Evolutionary conservation across 2,113 vertebrate species (phyloP).

Genomic region (Dromiciops gliroides): DNA sequence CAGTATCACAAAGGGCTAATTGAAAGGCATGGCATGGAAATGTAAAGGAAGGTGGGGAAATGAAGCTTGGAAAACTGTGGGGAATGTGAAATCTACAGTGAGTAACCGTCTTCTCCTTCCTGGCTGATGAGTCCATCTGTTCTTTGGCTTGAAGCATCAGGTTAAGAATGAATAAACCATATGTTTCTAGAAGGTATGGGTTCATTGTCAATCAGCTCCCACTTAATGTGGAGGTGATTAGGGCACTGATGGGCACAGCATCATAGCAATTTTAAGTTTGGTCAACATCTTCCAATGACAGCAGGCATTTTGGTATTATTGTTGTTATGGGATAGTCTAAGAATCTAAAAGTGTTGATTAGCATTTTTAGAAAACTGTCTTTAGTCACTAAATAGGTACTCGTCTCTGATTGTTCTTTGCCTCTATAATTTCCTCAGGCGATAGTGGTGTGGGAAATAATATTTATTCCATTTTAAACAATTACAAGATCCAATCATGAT

Average conservation of each 20-base stretch:
- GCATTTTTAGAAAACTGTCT: constrained; percentile 42
- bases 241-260: background rate
- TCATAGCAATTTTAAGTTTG: background rate
- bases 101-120: background rate
- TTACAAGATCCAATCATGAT: constrained; percentile 64
- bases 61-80: background rate
- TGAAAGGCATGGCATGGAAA: background rate
- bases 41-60: background rate
- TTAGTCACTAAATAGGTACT: constrained; percentile 41
- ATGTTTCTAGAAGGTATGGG: background rate
- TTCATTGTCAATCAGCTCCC: background rate
- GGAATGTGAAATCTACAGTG: background rate
- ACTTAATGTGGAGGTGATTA: background rate
- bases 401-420: constrained; percentile 23
- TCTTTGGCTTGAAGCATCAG: background rate
- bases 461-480: constrained; percentile 69
- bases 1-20: background rate
- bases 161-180: background rate
- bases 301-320: background rate
- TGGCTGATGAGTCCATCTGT: background rate
- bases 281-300: constrained; percentile 18
- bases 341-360: background rate
- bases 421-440: background rate
- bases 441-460: constrained; percentile 38
- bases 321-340: background rate